Base-by-base conservation (phyloP, 2,797 vertebrate species). In the Poeciliopsis gracilis region DNA sequence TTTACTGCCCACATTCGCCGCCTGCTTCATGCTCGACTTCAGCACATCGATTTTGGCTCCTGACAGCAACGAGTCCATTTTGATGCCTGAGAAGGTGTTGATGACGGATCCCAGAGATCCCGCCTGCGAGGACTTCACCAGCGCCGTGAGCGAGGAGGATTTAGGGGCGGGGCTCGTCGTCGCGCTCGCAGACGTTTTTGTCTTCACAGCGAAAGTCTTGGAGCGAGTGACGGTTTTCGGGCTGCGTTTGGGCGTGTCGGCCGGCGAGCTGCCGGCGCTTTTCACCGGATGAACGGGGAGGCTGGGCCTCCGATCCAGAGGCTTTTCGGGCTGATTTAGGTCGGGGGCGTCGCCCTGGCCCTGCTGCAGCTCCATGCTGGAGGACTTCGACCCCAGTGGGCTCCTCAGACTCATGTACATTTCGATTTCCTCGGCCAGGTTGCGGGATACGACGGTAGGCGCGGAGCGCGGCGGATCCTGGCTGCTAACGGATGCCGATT, bases 401-500 rank as follows among this genome's bases (percentile, higher is more conserved):
- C 91, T 97, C 80, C 95, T 96, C 45, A 99, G 94, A 85, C 97
- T 99, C 98, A 99, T 99, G 86, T 99, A 99, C 94, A 94, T 97
- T 92, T 99, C 97, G 13, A 99, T 99, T 93, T 99, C 98, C 84
- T 99, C 97, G 0, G 98, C 98, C 75, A 99, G 94, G 84, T 99
- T 99, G 67, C 98, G 97, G 69, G 97, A 97, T 79, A 96, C 96
- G 83, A 96, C 95, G 0, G 93, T 93, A 0, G 97, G 97, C 71
- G 96, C 5, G 1, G 88, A 1, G 76, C 96, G 96, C 0, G 89
- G 95, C 0, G 70, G 91, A 79, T 97, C 97, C 85, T 96, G 97
- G 77, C 94, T 93, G 74, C 93, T 95, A 5, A 95, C 86, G 2
- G 95, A 94, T 36, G 91, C 93, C 0, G 91, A 88, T 82, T 97